These are phyloP conservation scores for Ormyrus pomaceus DNA, from an alignment of 2,888 invertebrate species.

Conservation along the genomic window DNA sequence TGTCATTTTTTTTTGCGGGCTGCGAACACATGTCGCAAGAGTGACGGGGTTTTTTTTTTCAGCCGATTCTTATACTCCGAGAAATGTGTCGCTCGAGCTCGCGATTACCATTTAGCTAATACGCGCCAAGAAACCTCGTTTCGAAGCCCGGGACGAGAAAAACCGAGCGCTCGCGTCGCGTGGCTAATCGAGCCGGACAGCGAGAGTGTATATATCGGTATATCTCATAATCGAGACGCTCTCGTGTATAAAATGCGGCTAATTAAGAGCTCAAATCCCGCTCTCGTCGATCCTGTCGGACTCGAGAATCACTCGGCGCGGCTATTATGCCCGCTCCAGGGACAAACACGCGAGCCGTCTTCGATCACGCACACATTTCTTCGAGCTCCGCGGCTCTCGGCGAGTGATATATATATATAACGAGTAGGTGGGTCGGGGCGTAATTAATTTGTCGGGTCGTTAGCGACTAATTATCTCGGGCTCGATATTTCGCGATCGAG, in stretches of 20 bases:
- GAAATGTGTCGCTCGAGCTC: background rate
- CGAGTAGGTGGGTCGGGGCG: conserved; percentile 3
- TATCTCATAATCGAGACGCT: too few species aligned
- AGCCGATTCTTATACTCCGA: background rate
- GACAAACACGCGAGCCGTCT: background rate
- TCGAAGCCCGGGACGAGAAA: too few species aligned
- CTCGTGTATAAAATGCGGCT: background rate
- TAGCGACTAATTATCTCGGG: conserved; percentile 51
- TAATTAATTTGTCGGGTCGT: conserved; percentile 55
- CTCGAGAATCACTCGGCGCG: background rate
- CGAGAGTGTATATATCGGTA: too few species aligned
- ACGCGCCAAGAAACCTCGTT: too few species aligned
- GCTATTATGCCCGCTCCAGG: background rate
- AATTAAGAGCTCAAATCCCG: background rate
- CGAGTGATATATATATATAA: conserved; percentile 14
- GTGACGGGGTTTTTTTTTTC: too few species aligned
- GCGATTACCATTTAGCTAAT: background rate
- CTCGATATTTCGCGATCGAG: conserved; percentile 37
- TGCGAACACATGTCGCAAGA: too few species aligned
- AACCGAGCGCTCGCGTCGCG: too few species aligned
- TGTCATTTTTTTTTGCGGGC: too few species aligned
- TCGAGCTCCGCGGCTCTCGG: background rate
- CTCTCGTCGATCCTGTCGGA: background rate
- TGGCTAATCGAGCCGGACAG: too few species aligned
- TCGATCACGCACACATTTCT: background rate